Evolutionary conservation across 2,888 invertebrate genomes (phyloP), one percentile per base, ranked within the genome.

Genomic region (Phytoseiulus persimilis): DNA sequence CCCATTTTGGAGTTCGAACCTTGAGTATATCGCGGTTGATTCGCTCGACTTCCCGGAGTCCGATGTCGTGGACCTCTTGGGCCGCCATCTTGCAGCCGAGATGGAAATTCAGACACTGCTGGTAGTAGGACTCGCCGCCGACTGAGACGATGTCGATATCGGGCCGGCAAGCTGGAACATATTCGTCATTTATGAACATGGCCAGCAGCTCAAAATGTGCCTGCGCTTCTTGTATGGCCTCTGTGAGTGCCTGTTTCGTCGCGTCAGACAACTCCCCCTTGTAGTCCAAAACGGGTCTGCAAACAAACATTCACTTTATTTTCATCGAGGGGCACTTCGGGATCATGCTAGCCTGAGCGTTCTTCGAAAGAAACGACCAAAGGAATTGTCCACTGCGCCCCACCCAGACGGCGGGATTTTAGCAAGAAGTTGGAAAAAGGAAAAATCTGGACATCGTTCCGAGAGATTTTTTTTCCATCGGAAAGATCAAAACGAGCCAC

Each of bases 31-130:
- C 91, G 28, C 65, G 89, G n/a, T 91, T 90, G 45, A 92, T 92
- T 28, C 92, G 91, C 1, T 91, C 90, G 14, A 93, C 92, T 90
- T 93, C 93, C 28, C 91, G 83, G 11, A 92, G 90, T 1, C 93
- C 93, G 33, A 92, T 91, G 28, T 92, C 90, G 90, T 93, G 92
- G 31, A 93, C 92, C 89, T 92, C 91, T 89, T 92, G 91, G 0
- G 93, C 91, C 0, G 92, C 91, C 90, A 92, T 91, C 84, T 91
- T 90, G 23, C 92, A 90, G 0, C 92, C 92, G 9, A 92, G 91
- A 90, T 93, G 92, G 91, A 92, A 92, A 32, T 92, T 91, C 32
- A 93, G 91, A 83, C 92, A 91, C 0, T 92, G 92, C 45, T 91
- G 90, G 91, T 93, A 93, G 90, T 91, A 92, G 6, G 92, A 92